These are phyloP conservation scores for Polyploca ridens DNA, from an alignment of 2,888 invertebrate genomes.

Conservation along the genomic window DNA sequence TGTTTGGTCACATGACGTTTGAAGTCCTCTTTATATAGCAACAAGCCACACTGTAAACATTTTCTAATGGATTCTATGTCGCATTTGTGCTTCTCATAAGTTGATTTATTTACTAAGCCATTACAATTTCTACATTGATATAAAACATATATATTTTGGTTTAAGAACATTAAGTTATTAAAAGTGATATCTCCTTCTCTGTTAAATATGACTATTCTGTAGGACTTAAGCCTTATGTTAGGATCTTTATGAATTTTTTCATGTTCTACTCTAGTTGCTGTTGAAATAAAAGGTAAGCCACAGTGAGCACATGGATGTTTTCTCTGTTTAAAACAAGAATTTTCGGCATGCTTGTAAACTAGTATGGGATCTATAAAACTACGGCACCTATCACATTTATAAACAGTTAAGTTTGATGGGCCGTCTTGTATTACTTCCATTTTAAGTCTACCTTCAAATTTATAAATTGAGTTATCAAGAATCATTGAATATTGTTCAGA, in stretches of 20 bases:
- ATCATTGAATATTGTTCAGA: constrained; percentile 38
- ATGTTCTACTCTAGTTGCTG: constrained; percentile 44
- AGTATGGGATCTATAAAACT: constrained; percentile 48
- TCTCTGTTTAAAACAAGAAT: constrained; percentile 43
- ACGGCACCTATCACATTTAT: constrained; percentile 62
- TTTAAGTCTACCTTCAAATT: constrained; percentile 61
- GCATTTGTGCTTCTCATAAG: constrained; percentile 49
- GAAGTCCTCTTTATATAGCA: constrained; percentile 46
- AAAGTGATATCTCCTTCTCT: constrained; percentile 43
- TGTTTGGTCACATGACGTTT: constrained; percentile 57
- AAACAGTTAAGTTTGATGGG: constrained; percentile 45
- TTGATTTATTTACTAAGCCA: constrained; percentile 49
- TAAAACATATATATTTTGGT: constrained; percentile 46
- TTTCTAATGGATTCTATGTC: constrained; percentile 39
- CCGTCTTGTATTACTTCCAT: constrained; percentile 61
- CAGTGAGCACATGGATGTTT: constrained; percentile 57
- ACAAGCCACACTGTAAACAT: constrained; percentile 59
- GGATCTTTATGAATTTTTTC: constrained; percentile 50
- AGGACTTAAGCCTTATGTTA: constrained; percentile 41
- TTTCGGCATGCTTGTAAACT: constrained; percentile 51
- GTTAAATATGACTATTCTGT: constrained; percentile 61
- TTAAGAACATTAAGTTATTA: constrained; percentile 43
- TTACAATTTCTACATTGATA: constrained; percentile 67
- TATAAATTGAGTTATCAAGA: constrained; percentile 59
- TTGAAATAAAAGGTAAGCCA: constrained; percentile 52